phyloP scores from a whole-genome alignment of 2,113 vertebrate species.

The Dendropsophus ebraccatus region DNA sequence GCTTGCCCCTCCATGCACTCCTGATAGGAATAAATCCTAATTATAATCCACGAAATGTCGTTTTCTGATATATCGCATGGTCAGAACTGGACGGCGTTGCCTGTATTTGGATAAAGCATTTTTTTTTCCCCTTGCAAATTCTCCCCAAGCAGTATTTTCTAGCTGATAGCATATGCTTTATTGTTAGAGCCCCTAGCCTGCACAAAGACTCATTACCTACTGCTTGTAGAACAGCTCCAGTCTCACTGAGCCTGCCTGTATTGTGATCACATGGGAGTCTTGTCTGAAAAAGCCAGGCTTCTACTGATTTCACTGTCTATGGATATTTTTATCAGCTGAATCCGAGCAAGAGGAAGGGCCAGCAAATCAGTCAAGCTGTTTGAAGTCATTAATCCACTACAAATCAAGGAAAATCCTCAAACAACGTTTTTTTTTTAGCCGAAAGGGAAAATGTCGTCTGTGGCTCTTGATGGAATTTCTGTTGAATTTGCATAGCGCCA shows the following conservation, averaged over 20 bases:
- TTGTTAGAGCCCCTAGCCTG: slow-evolving; percentile 86
- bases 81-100: slow-evolving; percentile 66
- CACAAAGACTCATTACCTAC: slow-evolving; percentile 99
- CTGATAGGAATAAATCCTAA: slow-evolving; percentile 69
- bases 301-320: slow-evolving; percentile 88
- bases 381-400: slow-evolving; percentile 69
- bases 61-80: slow-evolving; percentile 73
- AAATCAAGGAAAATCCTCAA: slow-evolving; percentile 68
- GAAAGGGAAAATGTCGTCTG: slow-evolving; percentile 38
- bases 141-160: slow-evolving; percentile 83
- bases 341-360: slow-evolving; percentile 76
- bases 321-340: slow-evolving; percentile 93
- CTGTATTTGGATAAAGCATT: slow-evolving; percentile 70
- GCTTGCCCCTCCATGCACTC: slow-evolving; percentile 80
- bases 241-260: slow-evolving; percentile 87
- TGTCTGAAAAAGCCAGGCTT: slow-evolving; percentile 84
- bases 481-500: slow-evolving; percentile 9
- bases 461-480: not conserved
- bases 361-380: slow-evolving; percentile 70
- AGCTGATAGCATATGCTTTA: slow-evolving; percentile 90
- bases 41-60: slow-evolving; percentile 74
- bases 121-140: slow-evolving; percentile 70
- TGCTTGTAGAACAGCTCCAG: slow-evolving; percentile 87
- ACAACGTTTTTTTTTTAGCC: slow-evolving; percentile 61
- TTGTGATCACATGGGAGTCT: slow-evolving; percentile 96